These are phyloP conservation scores for Leistus spinibarbis DNA, from an alignment of 2,888 invertebrate species.

Conservation along the genomic window DNA sequence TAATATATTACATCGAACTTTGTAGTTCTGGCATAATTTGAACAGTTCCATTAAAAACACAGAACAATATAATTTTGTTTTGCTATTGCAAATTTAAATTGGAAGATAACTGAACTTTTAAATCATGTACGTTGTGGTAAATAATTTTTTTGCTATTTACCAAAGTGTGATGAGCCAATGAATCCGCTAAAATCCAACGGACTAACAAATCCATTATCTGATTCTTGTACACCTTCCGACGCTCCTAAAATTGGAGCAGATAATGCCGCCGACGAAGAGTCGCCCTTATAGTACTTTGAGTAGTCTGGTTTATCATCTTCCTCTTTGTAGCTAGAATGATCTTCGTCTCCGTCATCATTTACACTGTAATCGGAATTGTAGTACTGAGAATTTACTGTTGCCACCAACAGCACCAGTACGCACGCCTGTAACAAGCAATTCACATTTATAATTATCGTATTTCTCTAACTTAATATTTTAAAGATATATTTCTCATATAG, in stretches of 20 bases:
- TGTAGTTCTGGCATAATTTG: neutral
- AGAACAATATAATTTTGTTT: neutral
- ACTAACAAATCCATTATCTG: constrained; percentile 59
- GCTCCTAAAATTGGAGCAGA: constrained; percentile 35
- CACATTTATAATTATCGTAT: constrained; percentile 12
- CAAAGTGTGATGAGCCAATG: constrained; percentile 58
- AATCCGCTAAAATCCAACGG: constrained; percentile 64
- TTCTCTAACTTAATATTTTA: neutral
- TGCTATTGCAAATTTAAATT: neutral
- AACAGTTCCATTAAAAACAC: neutral
- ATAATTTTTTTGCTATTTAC: constrained; percentile 46
- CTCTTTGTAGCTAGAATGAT: constrained; percentile 45
- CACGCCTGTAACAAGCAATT: constrained; percentile 44
- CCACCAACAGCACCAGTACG: constrained; percentile 43
- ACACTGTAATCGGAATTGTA: constrained; percentile 45
- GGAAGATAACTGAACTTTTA: neutral
- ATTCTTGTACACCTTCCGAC: constrained; percentile 37
- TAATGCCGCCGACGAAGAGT: constrained; percentile 44
- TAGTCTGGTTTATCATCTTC: constrained; percentile 50
- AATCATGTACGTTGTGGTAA: neutral
- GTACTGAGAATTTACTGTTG: constrained; percentile 44
- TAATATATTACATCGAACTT: too few species aligned
- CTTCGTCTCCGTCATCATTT: constrained; percentile 45
- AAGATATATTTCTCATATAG: too few species aligned
- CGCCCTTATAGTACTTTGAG: constrained; percentile 52